A percentile compares a stretch with the other conserved stretches of the same genome.
phyloP scores from a whole-genome alignment of 2,113 vertebrate species.

The Nettapus auritus region DNA sequence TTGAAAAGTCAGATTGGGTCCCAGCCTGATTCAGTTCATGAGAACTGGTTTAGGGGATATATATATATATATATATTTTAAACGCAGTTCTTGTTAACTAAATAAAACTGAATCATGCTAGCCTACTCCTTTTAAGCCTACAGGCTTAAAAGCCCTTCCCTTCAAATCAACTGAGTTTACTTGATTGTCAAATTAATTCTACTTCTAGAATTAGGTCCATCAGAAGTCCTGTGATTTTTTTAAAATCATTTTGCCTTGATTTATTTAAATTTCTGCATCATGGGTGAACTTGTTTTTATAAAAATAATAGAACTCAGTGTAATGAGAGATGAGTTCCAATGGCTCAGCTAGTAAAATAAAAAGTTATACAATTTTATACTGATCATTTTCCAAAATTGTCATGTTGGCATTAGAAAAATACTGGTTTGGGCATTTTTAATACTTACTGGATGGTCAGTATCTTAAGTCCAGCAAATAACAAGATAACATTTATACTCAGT shows the following conservation, averaged over 20 bases:
- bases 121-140: background rate
- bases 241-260: background rate
- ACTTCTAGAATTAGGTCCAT: background rate
- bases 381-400: background rate
- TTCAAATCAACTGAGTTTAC: background rate
- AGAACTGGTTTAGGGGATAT: background rate
- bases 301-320: background rate
- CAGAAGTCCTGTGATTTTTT: background rate
- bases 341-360: background rate
- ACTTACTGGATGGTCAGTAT: background rate
- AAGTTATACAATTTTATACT: background rate
- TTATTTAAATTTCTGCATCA: background rate
- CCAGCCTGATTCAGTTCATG: background rate
- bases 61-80: no score
- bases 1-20: background rate
- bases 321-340: background rate
- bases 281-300: background rate
- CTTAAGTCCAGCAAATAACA: background rate
- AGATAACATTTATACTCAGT: background rate
- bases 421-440: background rate
- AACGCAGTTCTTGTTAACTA: background rate
- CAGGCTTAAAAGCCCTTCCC: background rate
- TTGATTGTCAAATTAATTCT: background rate
- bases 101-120: background rate
- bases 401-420: background rate